Percentiles rank a stretch among this genome's conserved stretches.
Evolutionary conservation across 2,888 invertebrate genomes (phyloP).

Genomic region (Glyphotaelius pellucidus): DNA sequence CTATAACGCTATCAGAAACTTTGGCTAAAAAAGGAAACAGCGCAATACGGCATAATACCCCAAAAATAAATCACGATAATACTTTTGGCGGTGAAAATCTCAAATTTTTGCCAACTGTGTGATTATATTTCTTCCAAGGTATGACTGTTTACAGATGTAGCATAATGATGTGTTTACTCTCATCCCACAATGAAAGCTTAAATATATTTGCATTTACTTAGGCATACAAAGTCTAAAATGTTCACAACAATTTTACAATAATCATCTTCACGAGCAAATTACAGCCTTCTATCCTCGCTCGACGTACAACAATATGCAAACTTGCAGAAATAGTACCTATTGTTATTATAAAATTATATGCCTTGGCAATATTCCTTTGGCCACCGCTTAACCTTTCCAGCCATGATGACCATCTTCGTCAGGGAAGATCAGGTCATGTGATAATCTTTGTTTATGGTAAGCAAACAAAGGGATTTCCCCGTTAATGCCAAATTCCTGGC

Average conservation of each 20-base stretch:
- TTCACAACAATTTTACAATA: neutral
- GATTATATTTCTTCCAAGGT: too few species aligned
- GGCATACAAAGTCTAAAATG: neutral
- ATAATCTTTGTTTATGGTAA: neutral
- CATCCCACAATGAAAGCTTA: neutral
- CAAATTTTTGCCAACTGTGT: too few species aligned
- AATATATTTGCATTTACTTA: neutral
- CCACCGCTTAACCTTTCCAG: conserved; percentile 3
- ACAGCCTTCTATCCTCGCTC: neutral
- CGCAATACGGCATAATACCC: too few species aligned
- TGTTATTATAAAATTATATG: conserved; percentile 28
- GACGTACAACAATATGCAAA: neutral
- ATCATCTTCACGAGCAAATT: neutral
- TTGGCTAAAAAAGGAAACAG: too few species aligned
- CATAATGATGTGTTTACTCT: neutral
- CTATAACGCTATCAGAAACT: too few species aligned
- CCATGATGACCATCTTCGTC: conserved; percentile 19
- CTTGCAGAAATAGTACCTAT: conserved; percentile 9
- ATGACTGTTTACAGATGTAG: too few species aligned
- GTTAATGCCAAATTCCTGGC: conserved; percentile 22
- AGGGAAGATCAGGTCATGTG: neutral
- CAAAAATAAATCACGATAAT: too few species aligned
- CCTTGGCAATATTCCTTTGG: neutral
- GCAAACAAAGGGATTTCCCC: conserved; percentile 5
- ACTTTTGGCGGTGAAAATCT: too few species aligned